phyloP scores from a whole-genome alignment of 1,140 invertebrate genomes.

The Drosophila equinoxialis region DNA sequence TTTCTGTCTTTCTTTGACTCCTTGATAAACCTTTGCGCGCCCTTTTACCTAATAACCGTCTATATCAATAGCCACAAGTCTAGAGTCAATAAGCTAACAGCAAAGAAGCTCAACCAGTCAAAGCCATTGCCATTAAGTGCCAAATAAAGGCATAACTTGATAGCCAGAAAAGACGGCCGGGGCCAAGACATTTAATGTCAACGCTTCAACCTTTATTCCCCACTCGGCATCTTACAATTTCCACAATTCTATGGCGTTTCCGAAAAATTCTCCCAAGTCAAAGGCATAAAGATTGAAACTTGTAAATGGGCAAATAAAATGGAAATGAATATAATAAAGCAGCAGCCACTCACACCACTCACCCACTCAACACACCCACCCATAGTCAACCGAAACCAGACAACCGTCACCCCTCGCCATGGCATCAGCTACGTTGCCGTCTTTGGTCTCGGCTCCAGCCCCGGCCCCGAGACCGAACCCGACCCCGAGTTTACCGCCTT shows the following conservation, averaged over 20 bases:
- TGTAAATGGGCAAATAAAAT: slow-evolving; percentile 80
- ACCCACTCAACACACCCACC: not conserved
- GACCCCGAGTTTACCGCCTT: not conserved
- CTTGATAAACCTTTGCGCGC: not conserved
- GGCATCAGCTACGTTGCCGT: not conserved
- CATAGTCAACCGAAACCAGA: slow-evolving; percentile 1
- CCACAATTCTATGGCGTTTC: not conserved
- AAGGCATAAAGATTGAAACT: slow-evolving; percentile 58
- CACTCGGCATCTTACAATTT: not conserved
- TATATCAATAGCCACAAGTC: slow-evolving; percentile 55
- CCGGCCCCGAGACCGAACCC: not conserved
- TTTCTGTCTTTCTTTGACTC: too few relatives aligned
- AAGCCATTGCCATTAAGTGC: slow-evolving; percentile 55
- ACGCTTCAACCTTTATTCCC: slow-evolving; percentile 20
- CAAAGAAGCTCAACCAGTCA: slow-evolving; percentile 23
- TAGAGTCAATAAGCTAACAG: slow-evolving; percentile 55
- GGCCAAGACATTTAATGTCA: not conserved
- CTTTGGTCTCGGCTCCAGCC: not conserved
- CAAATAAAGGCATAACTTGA: slow-evolving; percentile 75
- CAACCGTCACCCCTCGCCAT: not conserved
- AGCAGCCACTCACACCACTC: slow-evolving; percentile 16
- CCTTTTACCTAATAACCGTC: slow-evolving; percentile 31
- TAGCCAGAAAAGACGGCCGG: slow-evolving; percentile 28
- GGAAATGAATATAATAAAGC: slow-evolving; percentile 78
- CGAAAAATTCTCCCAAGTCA: not conserved